Conservation (phyloP, 2,797 vertebrate genomes). For the Malacoctenus gilli region DNA sequence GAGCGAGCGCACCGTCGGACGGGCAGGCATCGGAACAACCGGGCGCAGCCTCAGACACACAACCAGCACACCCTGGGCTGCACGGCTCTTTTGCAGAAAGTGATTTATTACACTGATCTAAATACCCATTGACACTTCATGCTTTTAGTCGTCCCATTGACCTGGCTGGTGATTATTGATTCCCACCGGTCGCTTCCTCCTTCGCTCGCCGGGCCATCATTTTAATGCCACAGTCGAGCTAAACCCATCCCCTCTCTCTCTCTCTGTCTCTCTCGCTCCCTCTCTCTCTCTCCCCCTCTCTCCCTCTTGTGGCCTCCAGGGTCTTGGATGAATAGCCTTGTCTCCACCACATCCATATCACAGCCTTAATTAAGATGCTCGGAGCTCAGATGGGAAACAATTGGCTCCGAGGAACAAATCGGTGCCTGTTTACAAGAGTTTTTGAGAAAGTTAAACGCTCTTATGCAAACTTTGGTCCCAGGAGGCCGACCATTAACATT, state of each 20-base stretch:
- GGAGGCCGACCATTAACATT: constrained; percentile 4
- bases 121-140: constrained; percentile 79
- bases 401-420: constrained; percentile 50
- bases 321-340: constrained; percentile 77
- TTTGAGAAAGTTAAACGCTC: constrained; percentile 35
- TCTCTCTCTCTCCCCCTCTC: constrained; percentile 38
- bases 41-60: constrained; percentile 34
- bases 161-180: constrained; percentile 78
- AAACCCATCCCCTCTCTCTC: constrained; percentile 45
- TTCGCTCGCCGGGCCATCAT: constrained; percentile 45
- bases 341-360: constrained; percentile 75
- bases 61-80: constrained; percentile 49
- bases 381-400: constrained; percentile 54
- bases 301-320: constrained; percentile 54
- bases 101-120: constrained; percentile 79
- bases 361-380: constrained; percentile 76
- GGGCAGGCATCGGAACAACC: no score
- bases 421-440: constrained; percentile 33
- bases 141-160: constrained; percentile 78
- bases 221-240: constrained; percentile 65
- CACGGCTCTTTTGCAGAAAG: constrained; percentile 44
- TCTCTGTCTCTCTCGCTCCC: constrained; percentile 37
- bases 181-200: constrained; percentile 56
- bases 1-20: no score
- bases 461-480: constrained; percentile 18